Conservation (phyloP, 2,113 vertebrate species). For the Nothocercus julius region DNA sequence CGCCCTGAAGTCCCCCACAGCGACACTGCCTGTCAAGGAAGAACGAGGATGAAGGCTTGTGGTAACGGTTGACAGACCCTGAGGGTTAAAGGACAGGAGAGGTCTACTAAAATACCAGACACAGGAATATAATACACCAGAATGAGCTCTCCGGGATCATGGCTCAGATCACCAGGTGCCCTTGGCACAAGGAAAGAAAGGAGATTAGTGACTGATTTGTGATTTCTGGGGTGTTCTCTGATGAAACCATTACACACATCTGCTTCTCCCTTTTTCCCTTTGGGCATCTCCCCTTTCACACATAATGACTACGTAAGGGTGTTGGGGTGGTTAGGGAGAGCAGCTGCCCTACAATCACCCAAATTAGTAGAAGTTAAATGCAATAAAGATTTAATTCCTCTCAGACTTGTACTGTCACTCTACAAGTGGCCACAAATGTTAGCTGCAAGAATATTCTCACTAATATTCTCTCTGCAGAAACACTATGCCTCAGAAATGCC, state of each 20-base stretch:
- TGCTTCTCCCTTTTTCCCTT: neutral
- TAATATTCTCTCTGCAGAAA: neutral
- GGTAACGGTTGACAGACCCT: neutral
- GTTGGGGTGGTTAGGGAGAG: neutral
- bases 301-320: neutral
- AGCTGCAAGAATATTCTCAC: neutral
- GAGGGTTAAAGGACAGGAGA: neutral
- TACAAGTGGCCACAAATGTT: neutral
- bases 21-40: constrained; percentile 83
- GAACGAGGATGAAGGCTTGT: neutral
- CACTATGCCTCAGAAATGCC: neutral
- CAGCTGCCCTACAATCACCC: neutral
- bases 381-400: neutral
- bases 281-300: neutral
- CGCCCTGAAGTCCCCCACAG: constrained; percentile 93
- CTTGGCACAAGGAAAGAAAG: neutral
- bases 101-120: neutral
- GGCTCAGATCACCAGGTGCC: neutral
- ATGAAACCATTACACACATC: neutral
- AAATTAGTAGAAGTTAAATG: neutral
- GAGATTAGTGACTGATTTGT: neutral
- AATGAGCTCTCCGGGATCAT: neutral
- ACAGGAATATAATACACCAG: neutral
- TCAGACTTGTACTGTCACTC: neutral
- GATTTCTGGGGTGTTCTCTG: neutral